Evolutionary conservation across 2,888 invertebrate species (phyloP).

Genomic region (Yponomeuta evonymella): DNA sequence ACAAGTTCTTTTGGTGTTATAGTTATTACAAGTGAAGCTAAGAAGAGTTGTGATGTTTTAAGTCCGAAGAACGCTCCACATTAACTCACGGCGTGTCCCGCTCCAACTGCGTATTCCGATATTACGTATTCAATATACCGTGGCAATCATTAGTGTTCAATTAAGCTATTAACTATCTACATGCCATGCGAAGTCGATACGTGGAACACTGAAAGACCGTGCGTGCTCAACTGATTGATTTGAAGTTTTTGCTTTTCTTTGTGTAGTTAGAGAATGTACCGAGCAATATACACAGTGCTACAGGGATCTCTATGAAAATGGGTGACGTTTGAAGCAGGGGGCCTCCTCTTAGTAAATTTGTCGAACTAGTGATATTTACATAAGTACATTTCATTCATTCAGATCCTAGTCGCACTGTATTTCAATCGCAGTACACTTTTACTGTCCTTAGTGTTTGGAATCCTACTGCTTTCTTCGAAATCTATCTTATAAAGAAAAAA

Average conservation of each 20-base stretch:
- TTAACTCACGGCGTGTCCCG: slow-evolving; percentile 45
- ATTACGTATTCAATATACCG: slow-evolving; percentile 24
- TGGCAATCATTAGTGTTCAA: not conserved
- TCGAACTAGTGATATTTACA: no score
- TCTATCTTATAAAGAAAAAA: not conserved
- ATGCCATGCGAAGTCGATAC: not conserved
- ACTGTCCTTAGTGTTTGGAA: not conserved
- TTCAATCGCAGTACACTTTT: not conserved
- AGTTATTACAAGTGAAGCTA: not conserved
- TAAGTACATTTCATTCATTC: no score
- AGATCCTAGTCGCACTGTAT: not conserved
- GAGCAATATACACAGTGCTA: no score
- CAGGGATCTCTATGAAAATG: no score
- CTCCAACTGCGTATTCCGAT: slow-evolving; percentile 34
- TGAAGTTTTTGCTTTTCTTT: no score
- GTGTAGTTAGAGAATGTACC: no score
- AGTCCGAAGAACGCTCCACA: slow-evolving; percentile 22
- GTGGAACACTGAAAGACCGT: not conserved
- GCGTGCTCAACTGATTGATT: no score
- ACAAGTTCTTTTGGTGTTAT: not conserved
- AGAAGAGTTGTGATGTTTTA: not conserved
- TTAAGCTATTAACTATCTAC: not conserved
- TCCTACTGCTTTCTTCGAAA: not conserved
- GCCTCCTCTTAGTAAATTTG: no score
- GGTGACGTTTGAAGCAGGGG: no score